These are phyloP conservation scores for Pipistrellus pygmaeus DNA, from an alignment of 2,797 vertebrate species.

Conservation along the genomic window DNA sequence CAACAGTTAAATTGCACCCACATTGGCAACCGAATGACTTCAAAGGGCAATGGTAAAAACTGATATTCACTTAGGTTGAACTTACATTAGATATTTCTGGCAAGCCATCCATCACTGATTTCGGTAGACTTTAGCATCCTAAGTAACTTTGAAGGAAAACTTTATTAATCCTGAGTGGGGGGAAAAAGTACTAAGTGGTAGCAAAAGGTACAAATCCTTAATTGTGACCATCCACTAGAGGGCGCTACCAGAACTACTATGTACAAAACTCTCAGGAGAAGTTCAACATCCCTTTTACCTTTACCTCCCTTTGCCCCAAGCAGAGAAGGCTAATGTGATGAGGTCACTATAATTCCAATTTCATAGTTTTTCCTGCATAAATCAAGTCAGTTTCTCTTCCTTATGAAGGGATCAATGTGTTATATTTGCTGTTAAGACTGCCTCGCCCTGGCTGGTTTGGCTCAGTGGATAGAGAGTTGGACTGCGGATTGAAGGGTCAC, in stretches of 20 bases:
- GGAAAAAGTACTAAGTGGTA: not conserved
- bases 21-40: slow-evolving; percentile 14
- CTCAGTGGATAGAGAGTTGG: too few relatives aligned
- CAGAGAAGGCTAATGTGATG: not conserved
- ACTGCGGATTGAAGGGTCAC: too few relatives aligned
- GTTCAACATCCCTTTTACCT: not conserved
- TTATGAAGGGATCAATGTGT: not conserved
- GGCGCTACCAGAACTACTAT: slow-evolving; percentile 57
- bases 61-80: not conserved
- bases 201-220: not conserved
- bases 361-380: not conserved
- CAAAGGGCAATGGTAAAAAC: slow-evolving; percentile 32
- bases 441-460: not conserved
- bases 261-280: not conserved
- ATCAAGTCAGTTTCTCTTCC: not conserved
- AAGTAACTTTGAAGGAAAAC: slow-evolving; percentile 37
- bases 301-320: not conserved
- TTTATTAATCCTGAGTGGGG: not conserved
- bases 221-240: slow-evolving; percentile 68
- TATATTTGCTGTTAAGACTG: not conserved
- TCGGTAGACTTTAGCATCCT: not conserved
- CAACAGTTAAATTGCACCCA: slow-evolving; percentile 57
- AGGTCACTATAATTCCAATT: not conserved
- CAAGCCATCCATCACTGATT: not conserved
- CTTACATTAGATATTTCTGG: not conserved